Conservation (phyloP, 2,113 vertebrate genomes). For the Clinocottus analis region DNA sequence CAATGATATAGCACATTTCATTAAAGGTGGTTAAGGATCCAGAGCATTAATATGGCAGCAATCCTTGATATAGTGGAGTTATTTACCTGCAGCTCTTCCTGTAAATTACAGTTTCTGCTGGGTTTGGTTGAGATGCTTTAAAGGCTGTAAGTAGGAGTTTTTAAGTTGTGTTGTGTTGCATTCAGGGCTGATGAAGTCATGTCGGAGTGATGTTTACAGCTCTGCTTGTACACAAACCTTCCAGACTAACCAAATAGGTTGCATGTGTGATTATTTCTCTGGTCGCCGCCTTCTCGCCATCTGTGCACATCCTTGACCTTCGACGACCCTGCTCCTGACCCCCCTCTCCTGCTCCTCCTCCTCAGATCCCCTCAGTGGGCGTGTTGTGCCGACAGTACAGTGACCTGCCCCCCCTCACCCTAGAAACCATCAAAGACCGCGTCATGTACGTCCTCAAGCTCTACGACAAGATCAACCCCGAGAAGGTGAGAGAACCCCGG, state of each 20-base stretch:
- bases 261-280: neutral
- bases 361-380: constrained; percentile 71
- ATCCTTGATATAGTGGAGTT: neutral
- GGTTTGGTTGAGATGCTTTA: too few species aligned
- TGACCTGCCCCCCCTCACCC: constrained; percentile 88
- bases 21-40: neutral
- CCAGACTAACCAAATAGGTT: too few species aligned
- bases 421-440: constrained; percentile 88
- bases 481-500: constrained; percentile 82
- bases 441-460: constrained; percentile 96
- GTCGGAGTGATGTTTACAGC: neutral
- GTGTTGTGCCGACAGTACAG: constrained; percentile 84
- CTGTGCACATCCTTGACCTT: neutral
- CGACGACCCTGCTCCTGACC: neutral
- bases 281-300: neutral
- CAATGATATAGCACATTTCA: neutral
- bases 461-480: constrained; percentile 95
- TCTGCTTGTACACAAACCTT: neutral
- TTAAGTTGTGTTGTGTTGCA: neutral
- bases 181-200: neutral
- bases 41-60: neutral
- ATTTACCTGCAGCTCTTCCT: too few species aligned
- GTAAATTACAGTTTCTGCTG: too few species aligned
- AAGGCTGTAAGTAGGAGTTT: neutral
- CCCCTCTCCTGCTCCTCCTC: neutral